Evolutionary conservation across 2,797 vertebrate species (phyloP).

Genomic region (Babyrousa celebensis): DNA sequence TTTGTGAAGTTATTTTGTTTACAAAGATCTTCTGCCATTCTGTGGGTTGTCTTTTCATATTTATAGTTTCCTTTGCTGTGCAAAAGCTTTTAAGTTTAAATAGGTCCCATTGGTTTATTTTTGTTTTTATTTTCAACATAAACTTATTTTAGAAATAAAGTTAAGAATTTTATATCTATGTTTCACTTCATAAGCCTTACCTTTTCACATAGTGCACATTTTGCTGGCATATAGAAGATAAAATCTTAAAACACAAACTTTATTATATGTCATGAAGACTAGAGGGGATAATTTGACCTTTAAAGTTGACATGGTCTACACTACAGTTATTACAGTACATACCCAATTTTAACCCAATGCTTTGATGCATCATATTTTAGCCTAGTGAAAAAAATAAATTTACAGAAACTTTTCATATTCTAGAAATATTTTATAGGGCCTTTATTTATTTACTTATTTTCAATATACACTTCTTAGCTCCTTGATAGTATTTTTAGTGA

Average conservation of each 20-base stretch:
- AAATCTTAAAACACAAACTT: neutral
- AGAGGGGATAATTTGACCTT: constrained; percentile 65
- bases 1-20: no score
- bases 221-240: neutral
- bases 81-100: no score
- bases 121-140: no score
- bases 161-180: constrained; percentile 49
- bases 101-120: no score
- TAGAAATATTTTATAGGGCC: constrained; percentile 26
- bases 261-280: neutral
- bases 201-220: neutral
- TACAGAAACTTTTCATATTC: constrained; percentile 62
- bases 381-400: constrained; percentile 69
- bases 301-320: neutral
- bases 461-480: neutral
- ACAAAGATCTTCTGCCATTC: no score
- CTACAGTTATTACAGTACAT: constrained; percentile 14
- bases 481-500: constrained; percentile 53
- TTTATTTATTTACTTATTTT: constrained; percentile 14
- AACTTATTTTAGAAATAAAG: neutral
- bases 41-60: no score
- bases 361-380: constrained; percentile 47
- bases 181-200: constrained; percentile 34
- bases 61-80: no score
- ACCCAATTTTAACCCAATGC: constrained; percentile 52